A percentile compares a stretch with the other conserved stretches of the same genome.
These are phyloP conservation scores for Prosapia bicincta DNA, from an alignment of 2,888 invertebrate genomes.

Conservation along the genomic window DNA sequence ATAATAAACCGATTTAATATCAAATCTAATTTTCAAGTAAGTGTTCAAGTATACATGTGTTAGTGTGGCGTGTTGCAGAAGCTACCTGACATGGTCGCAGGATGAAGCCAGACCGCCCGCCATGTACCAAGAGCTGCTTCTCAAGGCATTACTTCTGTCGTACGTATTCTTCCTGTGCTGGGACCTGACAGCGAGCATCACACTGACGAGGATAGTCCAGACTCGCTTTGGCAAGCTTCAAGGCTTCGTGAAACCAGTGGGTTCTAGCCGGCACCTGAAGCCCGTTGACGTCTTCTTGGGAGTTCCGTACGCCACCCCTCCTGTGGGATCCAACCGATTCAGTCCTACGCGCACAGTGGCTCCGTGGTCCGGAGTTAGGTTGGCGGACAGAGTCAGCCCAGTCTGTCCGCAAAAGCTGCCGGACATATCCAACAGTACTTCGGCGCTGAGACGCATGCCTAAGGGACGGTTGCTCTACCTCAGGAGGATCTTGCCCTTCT, in stretches of 20 bases:
- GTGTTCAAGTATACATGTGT: no score
- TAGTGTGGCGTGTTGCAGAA: no score
- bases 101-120: neutral
- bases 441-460: slow-evolving; percentile 80
- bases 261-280: neutral
- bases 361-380: slow-evolving; percentile 84
- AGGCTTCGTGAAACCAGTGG: neutral
- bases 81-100: neutral
- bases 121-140: neutral
- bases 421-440: slow-evolving; percentile 69
- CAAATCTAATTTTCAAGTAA: no score
- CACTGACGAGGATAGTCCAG: slow-evolving; percentile 14
- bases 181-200: neutral
- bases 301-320: slow-evolving; percentile 23
- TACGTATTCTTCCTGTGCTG: neutral
- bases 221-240: slow-evolving; percentile 4
- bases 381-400: slow-evolving; percentile 64
- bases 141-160: neutral
- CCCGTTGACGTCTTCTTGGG: slow-evolving; percentile 20
- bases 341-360: slow-evolving; percentile 57
- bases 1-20: no score
- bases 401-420: slow-evolving; percentile 91
- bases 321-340: slow-evolving; percentile 12
- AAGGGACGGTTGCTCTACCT: slow-evolving; percentile 86
- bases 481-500: slow-evolving; percentile 74